Percentiles rank a stretch among this genome's conserved stretches.
Conservation (phyloP, 2,888 invertebrate genomes). For the Cryptocephalus moraei region DNA sequence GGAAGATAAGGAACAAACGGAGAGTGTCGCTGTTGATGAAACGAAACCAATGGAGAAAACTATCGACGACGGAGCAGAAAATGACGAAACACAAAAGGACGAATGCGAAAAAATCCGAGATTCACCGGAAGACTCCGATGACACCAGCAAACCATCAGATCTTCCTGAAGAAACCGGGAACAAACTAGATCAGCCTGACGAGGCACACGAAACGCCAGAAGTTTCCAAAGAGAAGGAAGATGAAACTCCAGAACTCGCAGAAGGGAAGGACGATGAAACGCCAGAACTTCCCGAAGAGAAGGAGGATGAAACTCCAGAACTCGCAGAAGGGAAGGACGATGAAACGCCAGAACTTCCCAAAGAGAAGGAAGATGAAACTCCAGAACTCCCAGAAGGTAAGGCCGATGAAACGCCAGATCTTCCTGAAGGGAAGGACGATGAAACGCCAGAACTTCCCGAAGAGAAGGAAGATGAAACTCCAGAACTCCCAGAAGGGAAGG, state of each 20-base stretch:
- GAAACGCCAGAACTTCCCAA: background rate
- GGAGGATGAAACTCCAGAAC: conserved; percentile 4
- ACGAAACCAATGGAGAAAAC: background rate
- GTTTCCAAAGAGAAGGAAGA: conserved; percentile 1
- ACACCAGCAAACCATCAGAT: background rate
- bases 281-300: conserved; percentile 7
- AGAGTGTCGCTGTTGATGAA: conserved; percentile 2
- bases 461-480: conserved; percentile 1
- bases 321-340: conserved; percentile 1
- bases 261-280: conserved; percentile 4
- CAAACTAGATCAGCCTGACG: conserved; percentile 2
- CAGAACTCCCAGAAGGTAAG: background rate
- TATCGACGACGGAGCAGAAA: conserved; percentile 2
- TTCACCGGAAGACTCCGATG: conserved; percentile 1
- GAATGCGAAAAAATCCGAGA: background rate
- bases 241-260: conserved; percentile 3
- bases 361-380: background rate
- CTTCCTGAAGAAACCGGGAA: conserved; percentile 2
- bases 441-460: background rate
- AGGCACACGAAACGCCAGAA: background rate
- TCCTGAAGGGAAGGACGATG: background rate
- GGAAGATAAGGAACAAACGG: background rate
- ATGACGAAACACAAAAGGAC: conserved; percentile 1
- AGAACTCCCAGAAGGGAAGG: background rate
- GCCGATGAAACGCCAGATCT: background rate